Evolutionary conservation across 2,113 vertebrate species (phyloP).

Genomic region (Acanthochromis polyacanthus): DNA sequence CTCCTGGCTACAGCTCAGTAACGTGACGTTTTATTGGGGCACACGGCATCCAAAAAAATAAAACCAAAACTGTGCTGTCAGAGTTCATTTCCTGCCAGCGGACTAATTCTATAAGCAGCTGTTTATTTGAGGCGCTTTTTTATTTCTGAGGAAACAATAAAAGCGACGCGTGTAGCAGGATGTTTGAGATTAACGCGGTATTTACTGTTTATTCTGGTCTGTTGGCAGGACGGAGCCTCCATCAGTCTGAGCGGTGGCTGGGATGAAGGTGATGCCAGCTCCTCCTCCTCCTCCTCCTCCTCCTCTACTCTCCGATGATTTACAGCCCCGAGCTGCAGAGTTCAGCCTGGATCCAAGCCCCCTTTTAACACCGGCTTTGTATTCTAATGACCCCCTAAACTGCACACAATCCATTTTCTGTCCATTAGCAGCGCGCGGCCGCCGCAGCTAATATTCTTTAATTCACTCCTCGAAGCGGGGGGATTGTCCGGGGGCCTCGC

Average conservation of each 20-base stretch:
- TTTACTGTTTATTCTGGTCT: no score
- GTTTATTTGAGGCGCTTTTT: not conserved
- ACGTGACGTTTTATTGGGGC: no score
- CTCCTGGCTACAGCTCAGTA: no score
- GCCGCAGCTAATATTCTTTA: constrained; percentile 69
- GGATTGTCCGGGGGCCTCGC: constrained; percentile 61
- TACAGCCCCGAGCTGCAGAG: constrained; percentile 46
- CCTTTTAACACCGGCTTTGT: constrained; percentile 74
- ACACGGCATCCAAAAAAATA: no score
- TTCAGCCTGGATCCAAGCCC: constrained; percentile 51
- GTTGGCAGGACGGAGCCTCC: no score
- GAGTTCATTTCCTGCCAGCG: no score
- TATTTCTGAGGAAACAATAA: no score
- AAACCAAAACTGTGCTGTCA: no score
- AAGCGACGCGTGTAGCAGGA: no score
- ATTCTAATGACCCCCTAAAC: constrained; percentile 66
- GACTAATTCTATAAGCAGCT: no score
- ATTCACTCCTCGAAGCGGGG: constrained; percentile 76
- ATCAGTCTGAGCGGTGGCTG: not conserved
- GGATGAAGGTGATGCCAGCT: constrained; percentile 28
- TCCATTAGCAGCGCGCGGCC: constrained; percentile 66
- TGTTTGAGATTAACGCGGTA: no score
- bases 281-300: constrained; percentile 3
- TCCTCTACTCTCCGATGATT: constrained; percentile 52
- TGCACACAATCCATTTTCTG: constrained; percentile 74